Conservation (phyloP, 2,113 vertebrate genomes). For the Pongo abelii region DNA sequence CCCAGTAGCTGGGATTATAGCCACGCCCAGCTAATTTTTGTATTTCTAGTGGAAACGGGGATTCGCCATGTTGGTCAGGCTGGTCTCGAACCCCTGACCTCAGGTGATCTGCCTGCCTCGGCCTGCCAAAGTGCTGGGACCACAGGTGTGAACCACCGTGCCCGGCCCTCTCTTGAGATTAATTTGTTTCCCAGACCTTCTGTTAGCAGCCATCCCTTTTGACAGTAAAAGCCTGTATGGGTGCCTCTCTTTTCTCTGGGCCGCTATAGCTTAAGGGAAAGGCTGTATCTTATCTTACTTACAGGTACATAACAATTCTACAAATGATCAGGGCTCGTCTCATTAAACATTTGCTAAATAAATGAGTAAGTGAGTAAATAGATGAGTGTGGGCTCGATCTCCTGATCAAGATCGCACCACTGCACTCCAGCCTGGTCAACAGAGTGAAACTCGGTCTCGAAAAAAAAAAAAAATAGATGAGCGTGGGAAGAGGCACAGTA, state of each 20-base stretch:
- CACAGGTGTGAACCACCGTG: too few species aligned
- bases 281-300: background rate
- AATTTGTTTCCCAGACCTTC: background rate
- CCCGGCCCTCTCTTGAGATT: background rate
- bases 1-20: too few species aligned
- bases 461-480: background rate
- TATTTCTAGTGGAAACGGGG: too few species aligned
- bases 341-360: background rate
- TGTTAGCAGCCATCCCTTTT: background rate
- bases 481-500: background rate
- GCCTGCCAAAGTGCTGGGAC: too few species aligned
- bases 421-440: too few species aligned
- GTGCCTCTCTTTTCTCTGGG: background rate
- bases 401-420: too few species aligned
- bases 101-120: rapidly evolving
- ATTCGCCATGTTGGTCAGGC: too few species aligned
- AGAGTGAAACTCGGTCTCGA: too few species aligned
- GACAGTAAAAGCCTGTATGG: background rate
- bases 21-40: too few species aligned
- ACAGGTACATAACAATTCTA: background rate
- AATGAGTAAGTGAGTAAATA: background rate
- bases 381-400: background rate
- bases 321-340: background rate
- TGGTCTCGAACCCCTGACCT: too few species aligned
- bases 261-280: background rate